Conservation (phyloP, 2,113 vertebrate genomes). For the Ahaetulla prasina region DNA sequence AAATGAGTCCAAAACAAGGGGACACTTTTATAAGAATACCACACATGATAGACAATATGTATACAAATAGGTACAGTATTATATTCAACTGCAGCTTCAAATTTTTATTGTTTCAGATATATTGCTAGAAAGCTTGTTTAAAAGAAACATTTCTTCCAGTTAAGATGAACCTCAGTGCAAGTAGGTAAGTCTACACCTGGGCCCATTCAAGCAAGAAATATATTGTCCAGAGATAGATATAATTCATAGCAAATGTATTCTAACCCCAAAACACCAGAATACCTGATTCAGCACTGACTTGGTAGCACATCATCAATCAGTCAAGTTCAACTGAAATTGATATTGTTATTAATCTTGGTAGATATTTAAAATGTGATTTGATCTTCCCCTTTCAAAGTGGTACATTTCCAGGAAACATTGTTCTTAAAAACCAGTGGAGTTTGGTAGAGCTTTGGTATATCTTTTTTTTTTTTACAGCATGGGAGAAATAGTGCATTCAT, state of each 20-base stretch:
- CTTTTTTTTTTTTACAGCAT: constrained; percentile 35
- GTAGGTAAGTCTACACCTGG: background rate
- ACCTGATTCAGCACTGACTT: background rate
- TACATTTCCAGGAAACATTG: background rate
- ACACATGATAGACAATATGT: background rate
- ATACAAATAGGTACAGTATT: background rate
- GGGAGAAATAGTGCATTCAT: constrained; percentile 41
- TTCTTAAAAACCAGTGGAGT: background rate
- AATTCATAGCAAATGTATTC: background rate
- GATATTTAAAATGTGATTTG: background rate
- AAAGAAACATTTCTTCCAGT: background rate
- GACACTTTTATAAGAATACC: background rate
- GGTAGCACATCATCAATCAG: background rate
- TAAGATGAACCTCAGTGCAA: background rate
- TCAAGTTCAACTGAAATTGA: background rate
- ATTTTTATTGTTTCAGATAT: background rate
- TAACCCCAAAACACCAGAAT: background rate
- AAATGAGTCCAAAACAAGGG: background rate
- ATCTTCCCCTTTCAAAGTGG: background rate
- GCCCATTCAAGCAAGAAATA: background rate
- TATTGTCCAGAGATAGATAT: background rate
- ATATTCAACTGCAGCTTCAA: background rate
- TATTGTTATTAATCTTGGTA: background rate
- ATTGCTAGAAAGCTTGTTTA: background rate
- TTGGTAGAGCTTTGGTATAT: background rate